Evolutionary conservation across 2,797 vertebrate species (phyloP), one percentile per base, ranked within the genome.

Genomic region (Margarornis squamiger): DNA sequence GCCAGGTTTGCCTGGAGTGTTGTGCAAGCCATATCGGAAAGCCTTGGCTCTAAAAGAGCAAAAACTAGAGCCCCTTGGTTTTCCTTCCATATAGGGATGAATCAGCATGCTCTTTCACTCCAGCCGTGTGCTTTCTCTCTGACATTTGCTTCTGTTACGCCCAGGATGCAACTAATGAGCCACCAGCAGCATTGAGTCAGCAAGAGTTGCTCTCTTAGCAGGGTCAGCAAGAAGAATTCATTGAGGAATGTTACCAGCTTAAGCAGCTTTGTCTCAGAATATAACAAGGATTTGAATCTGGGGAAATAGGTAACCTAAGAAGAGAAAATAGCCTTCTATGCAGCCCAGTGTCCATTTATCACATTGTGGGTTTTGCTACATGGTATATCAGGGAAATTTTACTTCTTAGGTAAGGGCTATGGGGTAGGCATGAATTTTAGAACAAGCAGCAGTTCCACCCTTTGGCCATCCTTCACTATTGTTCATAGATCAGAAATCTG

Each of bases 111-210:
- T 92, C 45, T 85, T 92, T 79, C 59, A 88, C 46, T 90, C 68
- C 68, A 97, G 78, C 87, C 89, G 77, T 89, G 88, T 91, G 72
- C 72, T 83, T 76, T 71, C 43, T 54, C 39, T 78, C 48, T 85
- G 91, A 88, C 24, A 20, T 86, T 97, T 91, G 51, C 79, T 93
- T 95, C 73, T 92, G 55, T 70, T 95, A 74, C 45, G 38, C 67
- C 55, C 88, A 90, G 74, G 76, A 88, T 96, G 91, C 73, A 58
- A 63, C 74, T 96, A 92, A 96, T 71, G 91, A 96, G 93, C 85
- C 93, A 96, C 63, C 76, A 76, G 91, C 90, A 94, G 77, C 81
- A 62, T 26, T 97, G 96, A 93, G 92, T 96, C 94, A 96, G 91
- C 82, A 94, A 70, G 87, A 92, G 83, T 32, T 95, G 90, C 88